Percentiles rank a stretch among this genome's conserved stretches.
These are phyloP conservation scores for Callospermophilus lateralis DNA, from an alignment of 2,113 vertebrate species.

Conservation along the genomic window DNA sequence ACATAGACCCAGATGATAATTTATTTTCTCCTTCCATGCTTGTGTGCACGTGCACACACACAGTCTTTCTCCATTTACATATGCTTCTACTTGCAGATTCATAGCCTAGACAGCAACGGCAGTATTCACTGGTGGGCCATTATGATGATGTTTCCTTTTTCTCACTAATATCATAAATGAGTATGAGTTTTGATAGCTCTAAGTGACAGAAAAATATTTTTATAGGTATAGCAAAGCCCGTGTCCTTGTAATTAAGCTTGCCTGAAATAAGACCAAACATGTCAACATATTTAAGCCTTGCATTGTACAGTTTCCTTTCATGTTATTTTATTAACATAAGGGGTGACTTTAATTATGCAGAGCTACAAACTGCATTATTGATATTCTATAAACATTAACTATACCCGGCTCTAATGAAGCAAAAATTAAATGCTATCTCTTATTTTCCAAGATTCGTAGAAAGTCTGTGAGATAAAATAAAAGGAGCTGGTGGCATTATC, in stretches of 20 bases:
- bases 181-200: slow-evolving; percentile 76
- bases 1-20: not conserved
- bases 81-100: slow-evolving; percentile 76
- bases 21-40: not conserved
- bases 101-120: slow-evolving; percentile 71
- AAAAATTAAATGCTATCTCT: slow-evolving; percentile 82
- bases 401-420: slow-evolving; percentile 86
- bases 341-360: slow-evolving; percentile 89
- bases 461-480: slow-evolving; percentile 38
- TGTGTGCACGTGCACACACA: not conserved
- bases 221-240: slow-evolving; percentile 64
- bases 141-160: slow-evolving; percentile 81
- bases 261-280: slow-evolving; percentile 85
- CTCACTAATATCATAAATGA: slow-evolving; percentile 84
- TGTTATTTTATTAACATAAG: slow-evolving; percentile 89
- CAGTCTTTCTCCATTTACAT: slow-evolving; percentile 78
- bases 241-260: slow-evolving; percentile 87
- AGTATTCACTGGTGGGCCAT: slow-evolving; percentile 83
- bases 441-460: slow-evolving; percentile 82
- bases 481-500: not conserved
- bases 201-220: slow-evolving; percentile 85
- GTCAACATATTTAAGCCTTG: slow-evolving; percentile 82
- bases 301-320: slow-evolving; percentile 79
- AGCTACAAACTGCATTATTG: slow-evolving; percentile 88
- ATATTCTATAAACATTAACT: slow-evolving; percentile 89